Conservation (phyloP, 1,140 invertebrate species). For the Hylaeus volcanicus region DNA sequence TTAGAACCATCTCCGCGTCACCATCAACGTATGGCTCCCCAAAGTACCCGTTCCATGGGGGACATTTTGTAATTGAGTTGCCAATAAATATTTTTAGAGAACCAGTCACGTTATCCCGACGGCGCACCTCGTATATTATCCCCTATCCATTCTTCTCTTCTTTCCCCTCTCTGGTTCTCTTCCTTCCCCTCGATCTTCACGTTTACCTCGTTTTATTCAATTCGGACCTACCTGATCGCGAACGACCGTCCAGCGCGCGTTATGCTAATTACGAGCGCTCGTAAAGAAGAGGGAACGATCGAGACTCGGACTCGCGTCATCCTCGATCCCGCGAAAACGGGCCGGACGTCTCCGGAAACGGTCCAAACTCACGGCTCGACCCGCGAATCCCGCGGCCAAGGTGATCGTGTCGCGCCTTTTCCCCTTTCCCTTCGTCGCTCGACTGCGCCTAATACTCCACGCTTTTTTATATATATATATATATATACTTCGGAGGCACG, state of each 20-base stretch:
- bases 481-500: too few relatives aligned
- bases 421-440: conserved; percentile 32
- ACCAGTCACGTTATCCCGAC: too few relatives aligned
- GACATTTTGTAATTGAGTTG: too few relatives aligned
- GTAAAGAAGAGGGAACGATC: conserved; percentile 12
- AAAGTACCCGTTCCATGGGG: too few relatives aligned
- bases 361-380: neutral
- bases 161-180: too few relatives aligned
- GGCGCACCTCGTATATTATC: too few relatives aligned
- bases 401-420: conserved; percentile 66
- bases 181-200: neutral
- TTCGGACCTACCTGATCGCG: conserved; percentile 25
- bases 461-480: too few relatives aligned
- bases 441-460: too few relatives aligned
- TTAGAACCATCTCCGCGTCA: too few relatives aligned
- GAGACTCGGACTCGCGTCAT: neutral
- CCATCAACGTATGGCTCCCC: too few relatives aligned
- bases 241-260: conserved; percentile 6
- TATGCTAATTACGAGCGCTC: conserved; percentile 56
- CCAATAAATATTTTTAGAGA: too few relatives aligned
- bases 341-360: neutral
- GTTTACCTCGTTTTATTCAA: neutral
- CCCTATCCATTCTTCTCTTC: neutral
- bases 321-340: conserved; percentile 15
- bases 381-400: conserved; percentile 62